Conservation (phyloP, 2,113 vertebrate genomes). For the Calonectris borealis region DNA sequence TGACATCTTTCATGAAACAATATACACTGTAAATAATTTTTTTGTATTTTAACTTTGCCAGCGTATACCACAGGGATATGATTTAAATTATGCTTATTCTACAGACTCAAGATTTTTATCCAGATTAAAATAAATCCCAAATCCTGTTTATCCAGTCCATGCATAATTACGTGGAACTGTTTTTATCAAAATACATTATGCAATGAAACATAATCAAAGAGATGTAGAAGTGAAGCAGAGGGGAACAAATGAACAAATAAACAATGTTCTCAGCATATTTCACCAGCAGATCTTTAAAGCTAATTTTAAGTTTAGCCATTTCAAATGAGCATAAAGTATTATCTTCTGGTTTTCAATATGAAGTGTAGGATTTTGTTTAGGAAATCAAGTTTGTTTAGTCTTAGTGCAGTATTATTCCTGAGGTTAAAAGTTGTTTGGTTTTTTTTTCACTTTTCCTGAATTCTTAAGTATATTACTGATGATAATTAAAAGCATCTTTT, state of each 20-base stretch:
- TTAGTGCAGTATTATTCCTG: background rate
- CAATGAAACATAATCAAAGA: conserved; percentile 30
- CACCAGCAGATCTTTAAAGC: background rate
- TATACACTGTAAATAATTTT: background rate
- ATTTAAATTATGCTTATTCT: conserved; percentile 43
- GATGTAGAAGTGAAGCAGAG: background rate
- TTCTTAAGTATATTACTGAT: background rate
- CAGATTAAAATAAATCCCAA: conserved; percentile 60
- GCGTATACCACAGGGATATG: background rate
- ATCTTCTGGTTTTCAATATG: background rate
- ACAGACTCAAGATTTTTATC: conserved; percentile 39
- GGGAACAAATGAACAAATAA: conserved; percentile 25
- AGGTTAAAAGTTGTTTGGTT: background rate
- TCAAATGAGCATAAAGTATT: background rate
- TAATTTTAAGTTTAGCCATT: conserved; percentile 5
- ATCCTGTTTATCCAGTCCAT: conserved; percentile 51
- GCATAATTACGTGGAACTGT: conserved; percentile 32
- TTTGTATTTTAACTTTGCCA: conserved; percentile 12
- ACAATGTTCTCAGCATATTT: conserved; percentile 3
- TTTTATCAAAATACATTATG: conserved; percentile 43
- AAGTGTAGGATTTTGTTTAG: background rate
- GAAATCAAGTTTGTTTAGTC: background rate
- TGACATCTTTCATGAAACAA: background rate
- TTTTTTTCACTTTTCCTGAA: background rate
- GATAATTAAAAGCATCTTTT: conserved; percentile 1